Percentiles rank a stretch among this genome's conserved stretches.
Conservation (phyloP, 2,797 vertebrate species). For the Champsocephalus gunnari region DNA sequence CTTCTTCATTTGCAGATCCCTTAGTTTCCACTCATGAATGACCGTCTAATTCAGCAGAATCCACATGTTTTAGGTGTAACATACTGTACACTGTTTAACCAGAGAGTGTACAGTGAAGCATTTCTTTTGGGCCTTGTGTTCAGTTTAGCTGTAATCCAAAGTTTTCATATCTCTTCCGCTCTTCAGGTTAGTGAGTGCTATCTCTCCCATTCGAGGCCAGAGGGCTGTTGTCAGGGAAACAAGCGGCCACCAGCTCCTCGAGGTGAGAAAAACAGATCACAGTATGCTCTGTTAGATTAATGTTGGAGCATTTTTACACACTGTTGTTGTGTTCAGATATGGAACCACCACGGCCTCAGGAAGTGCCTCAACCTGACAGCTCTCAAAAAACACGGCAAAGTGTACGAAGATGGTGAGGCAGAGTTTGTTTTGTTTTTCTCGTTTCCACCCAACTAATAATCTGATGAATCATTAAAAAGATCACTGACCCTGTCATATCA, state of each 20-base stretch:
- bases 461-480: neutral
- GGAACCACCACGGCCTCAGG: constrained; percentile 74
- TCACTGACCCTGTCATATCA: neutral
- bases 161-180: neutral
- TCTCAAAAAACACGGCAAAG: constrained; percentile 77
- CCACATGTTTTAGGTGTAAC: too few relatives aligned
- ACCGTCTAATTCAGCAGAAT: neutral
- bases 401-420: constrained; percentile 80
- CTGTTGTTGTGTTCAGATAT: constrained; percentile 70
- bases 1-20: too few relatives aligned
- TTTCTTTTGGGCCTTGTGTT: neutral
- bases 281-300: neutral
- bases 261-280: constrained; percentile 59
- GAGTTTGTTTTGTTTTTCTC: neutral
- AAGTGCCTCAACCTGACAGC: constrained; percentile 80
- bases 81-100: neutral
- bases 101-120: neutral
- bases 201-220: constrained; percentile 60
- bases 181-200: constrained; percentile 60
- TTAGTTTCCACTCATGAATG: too few relatives aligned
- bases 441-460: neutral
- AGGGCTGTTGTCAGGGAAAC: constrained; percentile 73
- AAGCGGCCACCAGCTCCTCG: constrained; percentile 69
- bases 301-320: neutral
- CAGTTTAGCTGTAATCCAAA: neutral